A percentile compares a stretch with the other conserved stretches of the same genome.
phyloP scores from a whole-genome alignment of 2,113 vertebrate genomes.

The Mesembrinibis cayennensis region DNA sequence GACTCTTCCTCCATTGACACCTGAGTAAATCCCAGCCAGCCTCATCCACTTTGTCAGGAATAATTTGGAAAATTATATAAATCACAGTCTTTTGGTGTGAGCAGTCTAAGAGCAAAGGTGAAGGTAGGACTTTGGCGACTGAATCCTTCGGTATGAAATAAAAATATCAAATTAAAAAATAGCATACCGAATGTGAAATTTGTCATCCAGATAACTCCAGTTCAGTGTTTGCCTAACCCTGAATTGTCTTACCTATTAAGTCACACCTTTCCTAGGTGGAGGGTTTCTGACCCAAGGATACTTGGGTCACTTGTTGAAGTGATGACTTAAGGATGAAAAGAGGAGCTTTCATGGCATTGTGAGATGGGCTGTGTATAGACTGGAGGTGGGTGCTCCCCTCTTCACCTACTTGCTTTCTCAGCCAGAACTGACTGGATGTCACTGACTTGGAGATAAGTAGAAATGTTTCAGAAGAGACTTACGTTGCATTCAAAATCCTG shows the following conservation, averaged over 20 bases:
- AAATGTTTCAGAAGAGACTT: not conserved
- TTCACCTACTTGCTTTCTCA: not conserved
- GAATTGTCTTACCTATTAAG: not conserved
- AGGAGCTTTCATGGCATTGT: not conserved
- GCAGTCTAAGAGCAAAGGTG: not conserved
- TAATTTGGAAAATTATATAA: not conserved
- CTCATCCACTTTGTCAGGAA: not conserved
- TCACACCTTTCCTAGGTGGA: not conserved
- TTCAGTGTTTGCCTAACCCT: not conserved
- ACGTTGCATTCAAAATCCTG: not conserved
- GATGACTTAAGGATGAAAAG: not conserved
- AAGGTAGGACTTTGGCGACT: not conserved
- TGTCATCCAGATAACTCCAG: not conserved
- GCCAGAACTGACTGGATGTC: not conserved
- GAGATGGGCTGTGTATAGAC: not conserved
- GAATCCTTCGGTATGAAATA: not conserved
- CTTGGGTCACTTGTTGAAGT: not conserved
- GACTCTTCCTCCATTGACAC: accelerated
- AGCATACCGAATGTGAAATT: not conserved
- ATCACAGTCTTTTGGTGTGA: not conserved
- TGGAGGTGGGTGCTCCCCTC: not conserved
- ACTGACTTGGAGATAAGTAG: not conserved
- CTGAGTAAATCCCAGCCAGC: not conserved
- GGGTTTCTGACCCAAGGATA: not conserved
- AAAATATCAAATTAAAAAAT: not conserved